These are phyloP conservation scores for Callinectes sapidus DNA, from an alignment of 2,888 invertebrate species.

Conservation along the genomic window DNA sequence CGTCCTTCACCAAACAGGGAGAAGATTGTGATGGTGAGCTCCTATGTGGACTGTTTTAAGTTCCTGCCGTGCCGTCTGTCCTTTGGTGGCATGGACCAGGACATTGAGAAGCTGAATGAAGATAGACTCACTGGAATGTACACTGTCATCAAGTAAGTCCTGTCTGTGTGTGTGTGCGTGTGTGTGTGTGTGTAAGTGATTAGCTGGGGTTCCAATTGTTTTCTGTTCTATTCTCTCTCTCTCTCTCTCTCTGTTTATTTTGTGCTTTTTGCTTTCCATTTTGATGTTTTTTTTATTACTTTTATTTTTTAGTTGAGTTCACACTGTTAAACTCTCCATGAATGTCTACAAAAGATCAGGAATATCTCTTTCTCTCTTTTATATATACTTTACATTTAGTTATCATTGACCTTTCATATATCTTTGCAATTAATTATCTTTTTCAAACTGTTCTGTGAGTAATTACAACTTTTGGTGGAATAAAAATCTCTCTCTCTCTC, in stretches of 20 bases:
- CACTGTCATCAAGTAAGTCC: conserved; percentile 74
- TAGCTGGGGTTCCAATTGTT: no score
- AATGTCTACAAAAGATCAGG: no score
- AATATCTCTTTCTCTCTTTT: no score
- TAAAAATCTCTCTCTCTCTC: neutral
- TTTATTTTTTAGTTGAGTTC: no score
- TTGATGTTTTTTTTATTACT: neutral
- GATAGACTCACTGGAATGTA: conserved; percentile 77
- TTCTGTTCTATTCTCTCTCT: neutral
- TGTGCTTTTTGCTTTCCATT: neutral
- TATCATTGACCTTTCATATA: no score
- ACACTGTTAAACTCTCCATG: no score
- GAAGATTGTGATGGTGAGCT: conserved; percentile 84
- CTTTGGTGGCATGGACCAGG: conserved; percentile 94
- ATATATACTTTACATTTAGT: no score
- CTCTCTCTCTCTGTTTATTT: neutral
- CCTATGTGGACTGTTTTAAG: conserved; percentile 86
- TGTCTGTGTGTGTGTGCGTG: neutral
- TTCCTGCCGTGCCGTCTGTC: conserved; percentile 90
- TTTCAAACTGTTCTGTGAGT: no score
- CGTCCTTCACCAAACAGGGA: conserved; percentile 74
- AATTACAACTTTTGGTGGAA: no score
- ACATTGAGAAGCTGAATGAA: conserved; percentile 85
- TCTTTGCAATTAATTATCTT: no score
- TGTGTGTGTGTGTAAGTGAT: no score